phyloP scores from a whole-genome alignment of 2,888 invertebrate genomes.

The Chesias legatella region DNA sequence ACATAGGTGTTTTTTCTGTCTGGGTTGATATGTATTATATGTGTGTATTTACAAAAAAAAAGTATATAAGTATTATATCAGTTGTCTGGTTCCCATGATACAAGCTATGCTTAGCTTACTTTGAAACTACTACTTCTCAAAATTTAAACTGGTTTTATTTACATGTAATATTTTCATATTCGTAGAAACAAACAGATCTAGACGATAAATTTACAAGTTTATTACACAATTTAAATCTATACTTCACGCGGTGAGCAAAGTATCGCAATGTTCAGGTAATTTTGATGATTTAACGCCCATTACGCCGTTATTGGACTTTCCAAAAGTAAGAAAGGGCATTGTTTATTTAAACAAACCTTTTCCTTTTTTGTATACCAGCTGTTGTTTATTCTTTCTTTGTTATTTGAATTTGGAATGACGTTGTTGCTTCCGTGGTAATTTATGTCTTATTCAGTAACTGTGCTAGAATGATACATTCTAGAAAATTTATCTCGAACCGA shows the following conservation, averaged over 20 bases:
- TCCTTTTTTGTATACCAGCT: constrained; percentile 2
- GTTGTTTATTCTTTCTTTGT: constrained; percentile 18
- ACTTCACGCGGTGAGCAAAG: constrained; percentile 43
- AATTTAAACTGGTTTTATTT: too few species aligned
- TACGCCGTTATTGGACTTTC: constrained; percentile 54
- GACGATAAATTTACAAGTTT: constrained; percentile 30
- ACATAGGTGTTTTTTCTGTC: too few species aligned
- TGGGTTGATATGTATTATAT: too few species aligned
- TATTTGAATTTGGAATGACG: constrained; percentile 6
- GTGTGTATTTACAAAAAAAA: too few species aligned
- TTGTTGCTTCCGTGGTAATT: not conserved
- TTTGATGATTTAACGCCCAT: constrained; percentile 60
- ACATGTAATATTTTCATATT: not conserved
- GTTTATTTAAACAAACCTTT: constrained; percentile 16
- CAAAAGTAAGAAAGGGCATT: constrained; percentile 34
- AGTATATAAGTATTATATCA: too few species aligned
- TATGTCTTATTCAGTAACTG: too few species aligned
- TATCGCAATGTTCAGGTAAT: constrained; percentile 58
- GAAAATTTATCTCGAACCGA: too few species aligned
- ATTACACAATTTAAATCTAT: constrained; percentile 48
- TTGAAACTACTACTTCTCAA: too few species aligned
- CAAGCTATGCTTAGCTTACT: too few species aligned
- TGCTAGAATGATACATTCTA: too few species aligned
- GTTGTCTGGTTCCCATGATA: too few species aligned
- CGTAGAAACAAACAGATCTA: constrained; percentile 23